phyloP scores from a whole-genome alignment of 1,140 invertebrate species.

The Apis dorsata region DNA sequence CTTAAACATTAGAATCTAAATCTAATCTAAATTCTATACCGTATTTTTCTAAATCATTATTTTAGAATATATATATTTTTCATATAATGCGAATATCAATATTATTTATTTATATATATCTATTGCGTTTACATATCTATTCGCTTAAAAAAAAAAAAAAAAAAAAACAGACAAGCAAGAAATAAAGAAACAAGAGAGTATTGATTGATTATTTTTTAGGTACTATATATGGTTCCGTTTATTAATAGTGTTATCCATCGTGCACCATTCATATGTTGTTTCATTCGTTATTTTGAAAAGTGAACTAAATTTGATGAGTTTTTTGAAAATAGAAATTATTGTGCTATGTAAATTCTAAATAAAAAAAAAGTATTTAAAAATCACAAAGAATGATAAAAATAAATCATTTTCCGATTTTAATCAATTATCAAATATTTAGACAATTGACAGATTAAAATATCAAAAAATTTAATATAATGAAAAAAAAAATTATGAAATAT shows the following conservation, averaged over 20 bases:
- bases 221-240: background rate
- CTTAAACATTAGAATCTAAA: too few relatives aligned
- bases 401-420: background rate
- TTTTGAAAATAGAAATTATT: fast-evolving
- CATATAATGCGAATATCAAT: too few relatives aligned
- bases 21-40: too few relatives aligned
- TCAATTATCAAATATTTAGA: too few relatives aligned
- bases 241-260: background rate
- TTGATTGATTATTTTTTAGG: slow-evolving; percentile 1
- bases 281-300: background rate
- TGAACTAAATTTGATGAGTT: background rate
- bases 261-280: background rate
- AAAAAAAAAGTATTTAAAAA: background rate
- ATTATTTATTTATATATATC: too few relatives aligned
- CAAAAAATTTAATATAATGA: too few relatives aligned
- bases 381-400: background rate
- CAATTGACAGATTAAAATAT: background rate
- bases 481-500: too few relatives aligned
- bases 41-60: too few relatives aligned
- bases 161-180: too few relatives aligned
- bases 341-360: background rate
- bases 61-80: too few relatives aligned
- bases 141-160: background rate
- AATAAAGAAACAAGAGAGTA: background rate
- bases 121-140: background rate